Base-by-base conservation (phyloP, 2,797 vertebrate species). In the Myotis daubentonii region DNA sequence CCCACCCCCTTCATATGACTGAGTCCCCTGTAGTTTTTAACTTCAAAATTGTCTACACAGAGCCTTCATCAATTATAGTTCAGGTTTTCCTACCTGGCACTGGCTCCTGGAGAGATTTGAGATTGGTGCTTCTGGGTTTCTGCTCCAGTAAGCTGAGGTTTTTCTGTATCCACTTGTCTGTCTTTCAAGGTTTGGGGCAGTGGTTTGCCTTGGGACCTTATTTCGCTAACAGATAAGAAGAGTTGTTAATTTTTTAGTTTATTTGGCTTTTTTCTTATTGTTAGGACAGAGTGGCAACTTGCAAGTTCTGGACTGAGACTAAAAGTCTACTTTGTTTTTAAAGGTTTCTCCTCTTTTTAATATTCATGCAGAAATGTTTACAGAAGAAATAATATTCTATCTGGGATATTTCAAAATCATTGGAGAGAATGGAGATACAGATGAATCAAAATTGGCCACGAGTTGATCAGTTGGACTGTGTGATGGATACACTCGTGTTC, bases 291-390 rank as follows among this genome's bases (percentile, higher is more conserved):
- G 7, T 62, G 30, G 19, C 10, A 87, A 75, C 44, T n/a, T 74
- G 1, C 30, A 80, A 86, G 25, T 25, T 91, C 51, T 30, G 25
- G 36, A 53, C 16, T 68, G 20, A 30, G 13, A 93, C 20, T 36
- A n/a, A 36, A 91, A 78, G 36, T 55, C 38, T 44, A 38, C 20
- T 33, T 33, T 90, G 44, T 53, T 93, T 79, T 53, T 13, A 53
- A 44, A 75, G 41, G 66, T 16, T 72, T 16, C 22, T 82, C 60
- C 36, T 55, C 30, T 88, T 91, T 87, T 60, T 55, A 95, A 28
- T 17, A 90, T 30, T 22, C 3, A 33, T 30, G 25, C 17, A 47
- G 12, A 87, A 41, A 75, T 85, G 76, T 57, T 72, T 80, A 22
- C 3, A 91, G 36, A 75, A 68, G 15, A 83, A 20, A 38, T 60